These are phyloP conservation scores for Fulmarus glacialis DNA, from an alignment of 2,113 vertebrate genomes.

Conservation along the genomic window DNA sequence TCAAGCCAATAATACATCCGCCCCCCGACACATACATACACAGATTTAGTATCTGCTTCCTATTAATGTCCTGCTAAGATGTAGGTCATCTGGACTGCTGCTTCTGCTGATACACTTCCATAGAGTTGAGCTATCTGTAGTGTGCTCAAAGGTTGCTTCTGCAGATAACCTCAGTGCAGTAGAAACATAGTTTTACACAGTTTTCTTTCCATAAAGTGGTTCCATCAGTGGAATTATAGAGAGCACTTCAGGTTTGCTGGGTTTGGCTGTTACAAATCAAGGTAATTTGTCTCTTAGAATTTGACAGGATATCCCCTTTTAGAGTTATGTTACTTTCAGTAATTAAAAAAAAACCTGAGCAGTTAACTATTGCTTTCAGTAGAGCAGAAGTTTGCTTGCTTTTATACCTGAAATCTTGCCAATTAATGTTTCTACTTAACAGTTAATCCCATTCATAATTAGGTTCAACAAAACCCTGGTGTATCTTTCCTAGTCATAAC, in stretches of 20 bases:
- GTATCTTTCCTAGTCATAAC: neutral
- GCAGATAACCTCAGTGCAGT: neutral
- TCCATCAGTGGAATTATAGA: neutral
- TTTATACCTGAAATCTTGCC: neutral
- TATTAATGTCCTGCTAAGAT: neutral
- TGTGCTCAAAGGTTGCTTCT: neutral
- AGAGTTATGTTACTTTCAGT: neutral
- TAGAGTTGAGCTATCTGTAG: neutral
- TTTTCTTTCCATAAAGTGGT: neutral
- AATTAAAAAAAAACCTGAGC: neutral
- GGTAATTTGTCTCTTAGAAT: neutral
- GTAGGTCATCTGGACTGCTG: neutral
- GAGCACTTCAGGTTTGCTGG: neutral
- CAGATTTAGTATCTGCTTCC: slow-evolving; percentile 2
- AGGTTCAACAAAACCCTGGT: neutral
- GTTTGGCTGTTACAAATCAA: neutral
- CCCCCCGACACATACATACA: neutral
- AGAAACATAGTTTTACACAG: neutral
- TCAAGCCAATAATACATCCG: neutral
- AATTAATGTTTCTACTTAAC: neutral
- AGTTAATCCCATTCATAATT: neutral
- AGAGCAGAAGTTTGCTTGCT: neutral
- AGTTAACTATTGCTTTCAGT: neutral
- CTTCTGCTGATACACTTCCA: neutral
- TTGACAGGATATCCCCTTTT: neutral